These are phyloP conservation scores for Dione vanillae DNA, from an alignment of 2,888 invertebrate species.

Conservation along the genomic window DNA sequence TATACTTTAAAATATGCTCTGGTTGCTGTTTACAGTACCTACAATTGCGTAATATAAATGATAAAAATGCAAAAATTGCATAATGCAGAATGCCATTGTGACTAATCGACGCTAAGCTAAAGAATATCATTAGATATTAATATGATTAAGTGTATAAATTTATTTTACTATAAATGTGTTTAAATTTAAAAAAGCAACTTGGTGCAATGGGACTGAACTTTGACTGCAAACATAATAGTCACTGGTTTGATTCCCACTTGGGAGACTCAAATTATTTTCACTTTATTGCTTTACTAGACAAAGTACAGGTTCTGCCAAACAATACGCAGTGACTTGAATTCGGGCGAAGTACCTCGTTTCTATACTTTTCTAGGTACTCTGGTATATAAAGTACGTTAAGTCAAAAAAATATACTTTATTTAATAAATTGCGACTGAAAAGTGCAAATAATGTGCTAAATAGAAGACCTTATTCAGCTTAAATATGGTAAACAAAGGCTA, in stretches of 20 bases:
- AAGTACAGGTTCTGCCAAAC: too few relatives aligned
- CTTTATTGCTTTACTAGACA: too few relatives aligned
- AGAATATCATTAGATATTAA: not conserved
- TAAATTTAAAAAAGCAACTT: not conserved
- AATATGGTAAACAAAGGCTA: slow-evolving; percentile 23
- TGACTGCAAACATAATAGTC: too few relatives aligned
- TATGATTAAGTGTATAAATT: not conserved
- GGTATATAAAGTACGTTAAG: too few relatives aligned
- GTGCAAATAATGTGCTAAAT: not conserved
- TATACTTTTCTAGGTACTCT: too few relatives aligned
- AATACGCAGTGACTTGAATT: too few relatives aligned
- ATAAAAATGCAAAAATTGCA: slow-evolving; percentile 29
- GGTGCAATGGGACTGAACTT: too few relatives aligned
- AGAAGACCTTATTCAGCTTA: not conserved
- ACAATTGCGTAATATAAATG: slow-evolving; percentile 10
- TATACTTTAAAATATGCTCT: not conserved
- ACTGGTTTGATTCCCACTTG: too few relatives aligned
- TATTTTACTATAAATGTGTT: not conserved
- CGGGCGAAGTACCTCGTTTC: too few relatives aligned
- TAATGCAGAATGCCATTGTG: slow-evolving; percentile 16
- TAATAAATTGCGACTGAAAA: not conserved
- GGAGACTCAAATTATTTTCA: too few relatives aligned
- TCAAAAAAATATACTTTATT: too few relatives aligned
- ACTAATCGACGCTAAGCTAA: slow-evolving; percentile 7
- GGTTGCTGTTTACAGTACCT: not conserved